Base-by-base conservation (phyloP, 2,888 invertebrate species). In the Aelia acuminata region DNA sequence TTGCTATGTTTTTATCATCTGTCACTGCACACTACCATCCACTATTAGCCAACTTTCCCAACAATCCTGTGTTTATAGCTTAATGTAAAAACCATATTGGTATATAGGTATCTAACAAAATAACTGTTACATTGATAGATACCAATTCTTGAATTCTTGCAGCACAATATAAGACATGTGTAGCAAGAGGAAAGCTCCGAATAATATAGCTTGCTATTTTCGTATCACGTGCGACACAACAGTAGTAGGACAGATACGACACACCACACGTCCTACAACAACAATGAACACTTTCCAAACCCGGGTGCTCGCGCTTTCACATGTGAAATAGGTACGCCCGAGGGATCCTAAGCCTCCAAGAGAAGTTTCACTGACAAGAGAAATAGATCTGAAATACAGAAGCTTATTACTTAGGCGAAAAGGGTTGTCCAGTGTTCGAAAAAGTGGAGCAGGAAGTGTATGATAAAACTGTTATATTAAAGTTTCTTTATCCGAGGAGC, bases 241-340 rank as follows among this genome's bases (percentile, higher is more conserved):
- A 70, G 31, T 18, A 35, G 63, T 35, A 26, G 15, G 63, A 70
- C 63, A 70, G 31, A 70, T 70, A 70, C 63, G 35, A 70, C 63
- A 70, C 63, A 35, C 35, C 31, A 35, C 63, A 35, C 26, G 20
- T n/a, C n/a, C n/a, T n/a, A n/a, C n/a, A 35, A 70, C 63, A 35
- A 70, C 63, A 70, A 70, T 35, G 63, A 35, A 70, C 63, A 35
- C 63, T 70, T 70, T 70, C 63, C 63, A 35, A 70, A 70, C n/a
- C 63, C 20, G 63, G 63, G 63, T 70, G 35, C 63, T 35, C 63
- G 63, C 63, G 31, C 63, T 70, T 70, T 70, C 63, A 35, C 63
- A 35, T 35, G 63, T 70, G 63, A 70, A 70, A 70, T 70, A 70
- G 63, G 5, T 70, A 35, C 63, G 31, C 35, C 63, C 35, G 20